phyloP scores from a whole-genome alignment of 2,888 invertebrate genomes.

The Pheosia gnoma region DNA sequence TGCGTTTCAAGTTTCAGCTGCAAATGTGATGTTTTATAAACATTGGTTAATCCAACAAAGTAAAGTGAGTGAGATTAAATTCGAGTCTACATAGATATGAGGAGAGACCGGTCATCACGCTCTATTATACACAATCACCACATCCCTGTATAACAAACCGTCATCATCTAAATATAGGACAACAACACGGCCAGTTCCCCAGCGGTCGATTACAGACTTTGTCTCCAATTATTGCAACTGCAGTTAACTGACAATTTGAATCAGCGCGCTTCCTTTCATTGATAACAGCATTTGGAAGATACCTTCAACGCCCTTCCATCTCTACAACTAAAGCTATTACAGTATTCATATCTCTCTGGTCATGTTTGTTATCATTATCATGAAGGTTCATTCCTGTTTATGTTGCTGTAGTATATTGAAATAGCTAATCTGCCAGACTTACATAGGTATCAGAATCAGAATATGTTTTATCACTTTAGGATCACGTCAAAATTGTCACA shows the following conservation, averaged over 20 bases:
- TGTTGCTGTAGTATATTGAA: neutral
- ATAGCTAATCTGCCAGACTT: neutral
- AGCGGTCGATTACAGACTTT: conserved; percentile 59
- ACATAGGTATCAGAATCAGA: too few relatives aligned
- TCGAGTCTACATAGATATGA: conserved; percentile 12
- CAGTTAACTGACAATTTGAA: conserved; percentile 65
- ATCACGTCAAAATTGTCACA: too few relatives aligned
- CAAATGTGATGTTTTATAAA: conserved; percentile 43
- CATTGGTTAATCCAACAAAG: conserved; percentile 21
- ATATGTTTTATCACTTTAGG: too few relatives aligned
- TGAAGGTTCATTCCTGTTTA: neutral
- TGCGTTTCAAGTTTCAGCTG: conserved; percentile 54
- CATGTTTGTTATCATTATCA: neutral
- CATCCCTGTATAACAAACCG: conserved; percentile 52
- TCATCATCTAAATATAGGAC: conserved; percentile 63
- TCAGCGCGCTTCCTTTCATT: conserved; percentile 64
- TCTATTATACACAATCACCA: conserved; percentile 59
- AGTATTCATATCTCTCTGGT: neutral
- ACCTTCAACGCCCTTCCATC: conserved; percentile 26
- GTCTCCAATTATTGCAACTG: conserved; percentile 69
- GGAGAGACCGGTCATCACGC: conserved; percentile 18
- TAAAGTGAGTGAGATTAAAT: neutral
- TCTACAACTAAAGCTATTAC: conserved; percentile 9
- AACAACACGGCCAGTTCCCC: conserved; percentile 54
- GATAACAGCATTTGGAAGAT: conserved; percentile 42